These are phyloP conservation scores for Pseudorhiza aurosa DNA, from an alignment of 30 jellyfish, hydroid and myxozoan genomes.

Conservation along the genomic window DNA sequence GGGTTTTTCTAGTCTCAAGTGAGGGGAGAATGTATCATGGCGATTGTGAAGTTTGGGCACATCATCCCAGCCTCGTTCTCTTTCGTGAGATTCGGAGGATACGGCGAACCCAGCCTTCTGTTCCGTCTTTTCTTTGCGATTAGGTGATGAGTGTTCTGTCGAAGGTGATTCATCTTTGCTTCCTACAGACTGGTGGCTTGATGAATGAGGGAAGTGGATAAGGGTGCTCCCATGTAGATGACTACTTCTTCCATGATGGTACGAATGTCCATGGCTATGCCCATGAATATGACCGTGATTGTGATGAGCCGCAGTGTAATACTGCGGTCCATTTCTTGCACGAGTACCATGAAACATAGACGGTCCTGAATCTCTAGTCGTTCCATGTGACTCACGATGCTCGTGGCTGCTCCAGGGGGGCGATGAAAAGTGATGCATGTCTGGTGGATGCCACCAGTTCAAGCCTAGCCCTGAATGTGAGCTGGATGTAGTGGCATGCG, in stretches of 20 bases:
- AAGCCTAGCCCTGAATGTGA: slow-evolving; percentile 43
- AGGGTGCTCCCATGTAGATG: slow-evolving; percentile 66
- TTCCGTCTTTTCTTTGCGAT: slow-evolving; percentile 11
- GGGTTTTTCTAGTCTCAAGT: neutral
- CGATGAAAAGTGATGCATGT: slow-evolving; percentile 46
- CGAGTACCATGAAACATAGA: slow-evolving; percentile 53
- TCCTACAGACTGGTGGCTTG: slow-evolving; percentile 45
- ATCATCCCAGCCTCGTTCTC: slow-evolving; percentile 31
- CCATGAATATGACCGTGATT: slow-evolving; percentile 41
- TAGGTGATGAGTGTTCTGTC: slow-evolving; percentile 27
- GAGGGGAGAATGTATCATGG: slow-evolving; percentile 7
- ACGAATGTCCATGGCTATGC: slow-evolving; percentile 30
- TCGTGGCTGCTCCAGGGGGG: slow-evolving; percentile 71
- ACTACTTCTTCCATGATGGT: slow-evolving; percentile 41
- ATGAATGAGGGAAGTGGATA: slow-evolving; percentile 83
- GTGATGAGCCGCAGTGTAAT: slow-evolving; percentile 26
- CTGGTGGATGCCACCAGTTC: slow-evolving; percentile 75
- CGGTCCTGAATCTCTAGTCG: slow-evolving; percentile 40
- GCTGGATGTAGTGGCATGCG: slow-evolving; percentile 21
- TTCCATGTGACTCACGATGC: slow-evolving; percentile 53
- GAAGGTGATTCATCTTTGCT: slow-evolving; percentile 38
- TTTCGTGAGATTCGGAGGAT: neutral
- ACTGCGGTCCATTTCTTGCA: slow-evolving; percentile 60
- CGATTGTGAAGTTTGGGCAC: neutral
- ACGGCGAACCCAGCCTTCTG: neutral